These are phyloP conservation scores for Eupithecia vulgata DNA, from an alignment of 2,888 invertebrate species.

Conservation along the genomic window DNA sequence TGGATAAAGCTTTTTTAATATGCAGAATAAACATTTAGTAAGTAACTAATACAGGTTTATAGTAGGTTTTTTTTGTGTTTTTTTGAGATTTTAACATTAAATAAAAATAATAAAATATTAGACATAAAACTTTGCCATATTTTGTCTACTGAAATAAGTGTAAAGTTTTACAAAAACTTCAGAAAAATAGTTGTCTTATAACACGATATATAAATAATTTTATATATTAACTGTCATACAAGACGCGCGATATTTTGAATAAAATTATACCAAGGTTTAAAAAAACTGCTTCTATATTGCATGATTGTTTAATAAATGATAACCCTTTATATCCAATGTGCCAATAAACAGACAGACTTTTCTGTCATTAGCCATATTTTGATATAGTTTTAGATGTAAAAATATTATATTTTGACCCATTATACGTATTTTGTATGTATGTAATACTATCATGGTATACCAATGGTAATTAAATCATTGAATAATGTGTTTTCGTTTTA, in stretches of 20 bases:
- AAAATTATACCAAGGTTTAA: neutral
- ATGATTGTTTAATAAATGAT: conserved; percentile 3
- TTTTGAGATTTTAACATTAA: neutral
- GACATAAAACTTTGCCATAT: conserved; percentile 68
- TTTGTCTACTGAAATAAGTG: conserved; percentile 75
- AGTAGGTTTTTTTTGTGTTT: neutral
- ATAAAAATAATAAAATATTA: conserved; percentile 27
- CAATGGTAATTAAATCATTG: conserved; percentile 78
- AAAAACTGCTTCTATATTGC: neutral
- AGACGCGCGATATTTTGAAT: conserved; percentile 60
- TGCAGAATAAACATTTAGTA: conserved; percentile 46
- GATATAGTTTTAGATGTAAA: conserved; percentile 71
- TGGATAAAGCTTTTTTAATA: conserved; percentile 52
- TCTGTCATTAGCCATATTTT: conserved; percentile 81
- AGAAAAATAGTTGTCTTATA: conserved; percentile 62
- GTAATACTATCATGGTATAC: conserved; percentile 73
- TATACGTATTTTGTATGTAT: conserved; percentile 71
- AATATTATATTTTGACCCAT: conserved; percentile 68
- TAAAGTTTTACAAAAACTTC: conserved; percentile 58
- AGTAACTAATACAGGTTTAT: conserved; percentile 17
- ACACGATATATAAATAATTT: conserved; percentile 76
- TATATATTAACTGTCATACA: conserved; percentile 78
- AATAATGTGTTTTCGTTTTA: conserved; percentile 54
- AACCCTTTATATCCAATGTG: conserved; percentile 69
- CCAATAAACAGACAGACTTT: conserved; percentile 66